phyloP scores from a whole-genome alignment of 2,113 vertebrate genomes.

The Rhabdomys dilectus region DNA sequence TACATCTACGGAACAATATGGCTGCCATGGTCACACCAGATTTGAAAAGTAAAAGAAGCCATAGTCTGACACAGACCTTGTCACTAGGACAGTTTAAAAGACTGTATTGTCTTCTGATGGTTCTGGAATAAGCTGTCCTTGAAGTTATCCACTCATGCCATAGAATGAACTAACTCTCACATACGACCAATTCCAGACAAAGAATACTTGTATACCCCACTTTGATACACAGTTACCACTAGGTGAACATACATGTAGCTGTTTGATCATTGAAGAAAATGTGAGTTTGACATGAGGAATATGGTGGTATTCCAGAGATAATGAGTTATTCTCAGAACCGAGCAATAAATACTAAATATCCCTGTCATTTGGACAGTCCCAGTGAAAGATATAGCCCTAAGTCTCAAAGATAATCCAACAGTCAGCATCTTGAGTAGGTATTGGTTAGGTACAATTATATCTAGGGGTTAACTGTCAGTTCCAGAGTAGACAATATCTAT shows the following conservation, averaged over 20 bases:
- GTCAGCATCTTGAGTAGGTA: neutral
- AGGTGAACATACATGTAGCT: neutral
- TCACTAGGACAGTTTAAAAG: neutral
- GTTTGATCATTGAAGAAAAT: neutral
- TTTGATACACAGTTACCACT: neutral
- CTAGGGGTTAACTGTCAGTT: neutral
- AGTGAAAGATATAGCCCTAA: neutral
- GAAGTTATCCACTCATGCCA: neutral
- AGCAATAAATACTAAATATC: conserved; percentile 8
- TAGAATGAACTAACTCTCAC: conserved; percentile 4
- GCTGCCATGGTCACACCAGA: neutral
- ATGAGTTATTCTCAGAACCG: neutral
- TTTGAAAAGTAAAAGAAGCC: neutral
- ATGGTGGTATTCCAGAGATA: neutral
- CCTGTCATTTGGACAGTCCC: neutral
- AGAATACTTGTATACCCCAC: neutral
- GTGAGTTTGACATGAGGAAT: neutral
- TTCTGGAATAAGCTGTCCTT: neutral
- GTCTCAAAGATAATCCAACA: neutral
- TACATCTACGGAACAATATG: neutral
- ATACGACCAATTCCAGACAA: neutral
- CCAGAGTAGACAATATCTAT: neutral
- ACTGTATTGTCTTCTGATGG: neutral
- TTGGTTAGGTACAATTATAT: conserved; percentile 33
- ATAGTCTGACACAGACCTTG: fast-evolving